phyloP scores from a whole-genome alignment of 2,888 invertebrate genomes.

The Syrphus vitripennis region DNA sequence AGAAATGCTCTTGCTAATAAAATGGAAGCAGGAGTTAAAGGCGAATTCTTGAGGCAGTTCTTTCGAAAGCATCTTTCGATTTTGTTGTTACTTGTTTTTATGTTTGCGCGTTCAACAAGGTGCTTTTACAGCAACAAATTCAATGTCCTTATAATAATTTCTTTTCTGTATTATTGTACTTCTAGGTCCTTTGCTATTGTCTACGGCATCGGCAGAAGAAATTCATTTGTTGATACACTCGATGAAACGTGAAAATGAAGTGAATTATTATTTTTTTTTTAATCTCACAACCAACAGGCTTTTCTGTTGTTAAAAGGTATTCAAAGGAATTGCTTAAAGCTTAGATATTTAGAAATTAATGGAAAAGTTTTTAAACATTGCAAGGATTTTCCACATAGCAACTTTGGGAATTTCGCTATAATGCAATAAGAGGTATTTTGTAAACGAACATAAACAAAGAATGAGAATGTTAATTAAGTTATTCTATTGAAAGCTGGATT shows the following conservation, averaged over 20 bases:
- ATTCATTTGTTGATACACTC: conserved; percentile 11
- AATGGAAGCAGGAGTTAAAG: background rate
- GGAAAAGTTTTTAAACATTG: background rate
- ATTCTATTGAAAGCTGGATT: background rate
- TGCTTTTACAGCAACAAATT: background rate
- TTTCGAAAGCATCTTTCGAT: background rate
- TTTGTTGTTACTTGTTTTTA: background rate
- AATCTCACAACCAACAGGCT: background rate
- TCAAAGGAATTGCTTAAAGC: background rate
- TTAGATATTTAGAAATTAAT: background rate
- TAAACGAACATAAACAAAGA: background rate
- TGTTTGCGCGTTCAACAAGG: background rate
- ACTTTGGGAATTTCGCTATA: background rate
- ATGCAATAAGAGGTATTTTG: background rate
- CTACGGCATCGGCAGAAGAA: conserved; percentile 10
- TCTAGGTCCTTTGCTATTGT: too few relatives aligned
- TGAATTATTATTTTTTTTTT: background rate
- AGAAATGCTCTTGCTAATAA: background rate
- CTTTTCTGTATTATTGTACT: too few relatives aligned
- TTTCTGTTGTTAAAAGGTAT: background rate
- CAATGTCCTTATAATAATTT: conserved; percentile 9
- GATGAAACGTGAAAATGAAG: background rate
- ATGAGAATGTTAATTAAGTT: background rate
- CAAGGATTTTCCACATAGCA: background rate
- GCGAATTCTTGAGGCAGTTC: background rate